A percentile compares a stretch with the other conserved stretches of the same genome.
phyloP scores from a whole-genome alignment of 2,888 invertebrate species.

The Andrena praecox region DNA sequence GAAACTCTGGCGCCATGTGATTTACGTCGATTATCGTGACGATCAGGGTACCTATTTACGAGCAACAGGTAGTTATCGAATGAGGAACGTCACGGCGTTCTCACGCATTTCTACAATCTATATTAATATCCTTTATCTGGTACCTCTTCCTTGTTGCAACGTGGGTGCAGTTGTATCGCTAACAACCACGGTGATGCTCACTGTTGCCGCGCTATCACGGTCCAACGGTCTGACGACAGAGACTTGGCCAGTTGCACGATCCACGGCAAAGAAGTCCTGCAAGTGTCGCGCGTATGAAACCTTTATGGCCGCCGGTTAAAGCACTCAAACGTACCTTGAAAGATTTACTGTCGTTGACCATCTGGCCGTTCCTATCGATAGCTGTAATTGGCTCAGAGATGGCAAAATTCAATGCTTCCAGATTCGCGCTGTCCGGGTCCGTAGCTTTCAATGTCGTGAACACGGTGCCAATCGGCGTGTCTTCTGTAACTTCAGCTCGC shows the following conservation, averaged over 20 bases:
- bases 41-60: conserved; percentile 87
- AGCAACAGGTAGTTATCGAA: conserved; percentile 9
- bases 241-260: conserved; percentile 88
- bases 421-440: conserved; percentile 92
- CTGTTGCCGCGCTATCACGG: conserved; percentile 90
- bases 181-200: conserved; percentile 92
- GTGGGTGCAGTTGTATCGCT: conserved; percentile 93
- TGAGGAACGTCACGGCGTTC: not conserved
- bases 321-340: conserved; percentile 79
- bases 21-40: conserved; percentile 88
- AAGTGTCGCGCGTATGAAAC: conserved; percentile 69
- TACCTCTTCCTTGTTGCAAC: conserved; percentile 92
- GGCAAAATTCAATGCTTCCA: conserved; percentile 89
- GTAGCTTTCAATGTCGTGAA: conserved; percentile 91
- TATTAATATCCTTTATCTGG: conserved; percentile 15
- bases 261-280: conserved; percentile 89
- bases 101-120: not conserved
- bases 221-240: conserved; percentile 88
- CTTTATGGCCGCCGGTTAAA: not conserved
- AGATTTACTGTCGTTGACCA: conserved; percentile 85
- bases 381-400: conserved; percentile 91
- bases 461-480: conserved; percentile 90
- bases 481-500: conserved; percentile 92
- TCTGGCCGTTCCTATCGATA: conserved; percentile 93
- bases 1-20: conserved; percentile 87